Percentiles rank a stretch among this genome's conserved stretches.
phyloP scores from a whole-genome alignment of 1,140 invertebrate species.

The Drosophila mayri region DNA sequence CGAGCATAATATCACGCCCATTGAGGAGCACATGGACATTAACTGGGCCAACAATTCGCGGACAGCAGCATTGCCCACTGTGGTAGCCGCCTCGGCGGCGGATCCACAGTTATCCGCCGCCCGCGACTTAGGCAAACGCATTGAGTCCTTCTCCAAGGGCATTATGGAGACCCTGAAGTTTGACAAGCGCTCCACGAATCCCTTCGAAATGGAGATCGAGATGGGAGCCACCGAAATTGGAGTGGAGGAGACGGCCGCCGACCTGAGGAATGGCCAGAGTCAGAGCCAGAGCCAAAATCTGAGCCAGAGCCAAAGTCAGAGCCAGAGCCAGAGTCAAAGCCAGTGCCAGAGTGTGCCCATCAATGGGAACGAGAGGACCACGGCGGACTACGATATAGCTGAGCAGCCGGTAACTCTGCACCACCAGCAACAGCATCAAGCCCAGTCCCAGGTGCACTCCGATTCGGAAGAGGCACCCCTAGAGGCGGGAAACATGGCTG shows the following conservation, averaged over 20 bases:
- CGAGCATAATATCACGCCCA: constrained; percentile 84
- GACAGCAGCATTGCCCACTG: constrained; percentile 62
- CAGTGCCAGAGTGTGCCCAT: constrained; percentile 62
- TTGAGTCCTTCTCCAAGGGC: constrained; percentile 84
- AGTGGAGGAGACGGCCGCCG: constrained; percentile 72
- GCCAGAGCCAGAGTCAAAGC: constrained; percentile 5
- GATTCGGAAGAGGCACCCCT: constrained; percentile 74
- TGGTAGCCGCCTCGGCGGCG: constrained; percentile 29
- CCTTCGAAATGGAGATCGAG: constrained; percentile 84
- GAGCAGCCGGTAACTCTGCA: constrained; percentile 37
- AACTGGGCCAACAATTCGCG: constrained; percentile 84
- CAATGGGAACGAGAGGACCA: constrained; percentile 80
- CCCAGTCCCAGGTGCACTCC: constrained; percentile 20
- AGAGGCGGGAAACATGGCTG: constrained; percentile 27
- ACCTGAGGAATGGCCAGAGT: constrained; percentile 68
- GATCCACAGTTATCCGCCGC: constrained; percentile 76
- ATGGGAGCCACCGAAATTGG: constrained; percentile 83
- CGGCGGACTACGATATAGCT: constrained; percentile 71
- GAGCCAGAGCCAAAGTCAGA: constrained; percentile 4
- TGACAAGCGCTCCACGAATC: constrained; percentile 83
- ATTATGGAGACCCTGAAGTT: constrained; percentile 84
- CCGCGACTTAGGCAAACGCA: constrained; percentile 79
- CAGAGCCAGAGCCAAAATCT: constrained; percentile 4
- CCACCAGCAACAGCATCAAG: constrained; percentile 14
- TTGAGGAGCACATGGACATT: constrained; percentile 85